Evolutionary conservation across 2,113 vertebrate species (phyloP), one percentile per base, ranked within the genome.

Genomic region (Himantopus leucocephalus): DNA sequence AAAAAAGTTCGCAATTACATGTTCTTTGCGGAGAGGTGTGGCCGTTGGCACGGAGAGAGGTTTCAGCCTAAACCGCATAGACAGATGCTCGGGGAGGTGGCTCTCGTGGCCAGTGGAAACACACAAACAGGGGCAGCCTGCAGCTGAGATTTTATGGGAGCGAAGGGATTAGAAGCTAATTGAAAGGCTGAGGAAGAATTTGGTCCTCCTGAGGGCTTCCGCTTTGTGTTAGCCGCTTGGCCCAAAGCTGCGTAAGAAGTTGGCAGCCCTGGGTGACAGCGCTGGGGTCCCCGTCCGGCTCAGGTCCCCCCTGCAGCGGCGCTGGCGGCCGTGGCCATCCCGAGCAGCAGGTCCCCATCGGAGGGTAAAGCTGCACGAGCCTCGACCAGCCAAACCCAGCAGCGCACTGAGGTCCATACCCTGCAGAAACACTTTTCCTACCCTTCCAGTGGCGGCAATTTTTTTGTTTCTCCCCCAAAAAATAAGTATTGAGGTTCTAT

Each of bases 1-100:
- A 48, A 48, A 55, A 27, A 37, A 56, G 50, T 77, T 95, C 94
- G 96, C 90, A 96, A 97, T 96, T 92, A 83, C 78, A 29, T 67
- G 94, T 94, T 97, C 94, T 96, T 74, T 97, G 96, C n/a, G 27
- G 85, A 96, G 96, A 97, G 98, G 97, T 97, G 98, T 96, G 98
- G 97, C 95, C 70, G 10, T 63, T 96, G 96, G 94, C 97, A 90
- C 2, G 0, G 37, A 23, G 91, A 32, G 71, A 93, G 79, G 85
- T 71, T 89, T 75, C 94, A 93, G 96, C 94, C 94, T 41, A 64
- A 92, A 97, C 88, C 96, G 53, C 97, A 95, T 7, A 43, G 91
- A 67, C 86, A 93, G 93, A 96, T 90, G 96, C 94, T 71, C 77
- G 23, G 92, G 91, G 91, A 95, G 86, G 74, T 68, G 94, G 56